These are phyloP conservation scores for Myrmophylax atrothorax DNA, from an alignment of 2,113 vertebrate genomes.

Conservation along the genomic window DNA sequence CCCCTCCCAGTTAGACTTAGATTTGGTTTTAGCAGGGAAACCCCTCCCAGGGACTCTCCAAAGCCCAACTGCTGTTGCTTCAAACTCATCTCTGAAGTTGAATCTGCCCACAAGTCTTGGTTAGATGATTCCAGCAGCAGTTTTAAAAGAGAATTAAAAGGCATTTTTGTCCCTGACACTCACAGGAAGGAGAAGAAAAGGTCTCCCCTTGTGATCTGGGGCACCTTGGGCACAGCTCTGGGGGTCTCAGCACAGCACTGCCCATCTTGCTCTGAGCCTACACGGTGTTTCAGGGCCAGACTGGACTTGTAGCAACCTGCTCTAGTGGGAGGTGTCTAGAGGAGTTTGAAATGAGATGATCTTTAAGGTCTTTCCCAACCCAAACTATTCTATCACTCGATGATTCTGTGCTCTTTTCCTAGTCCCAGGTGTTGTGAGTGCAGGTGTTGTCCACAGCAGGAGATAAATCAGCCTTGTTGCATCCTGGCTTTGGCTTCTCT, in stretches of 20 bases:
- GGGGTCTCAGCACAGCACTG: not conserved
- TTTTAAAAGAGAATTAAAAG: not conserved
- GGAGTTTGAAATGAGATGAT: no score
- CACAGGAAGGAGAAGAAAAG: not conserved
- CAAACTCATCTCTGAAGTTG: not conserved
- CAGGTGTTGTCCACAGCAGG: not conserved
- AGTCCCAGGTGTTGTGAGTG: not conserved
- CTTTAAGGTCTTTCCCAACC: not conserved
- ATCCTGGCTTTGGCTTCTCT: not conserved
- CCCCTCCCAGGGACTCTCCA: not conserved
- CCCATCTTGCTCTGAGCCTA: not conserved
- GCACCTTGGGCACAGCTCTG: not conserved
- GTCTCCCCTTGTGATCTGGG: not conserved
- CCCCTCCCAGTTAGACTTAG: not conserved
- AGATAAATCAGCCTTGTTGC: not conserved
- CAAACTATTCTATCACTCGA: not conserved
- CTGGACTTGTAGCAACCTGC: not conserved
- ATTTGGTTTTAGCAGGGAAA: not conserved
- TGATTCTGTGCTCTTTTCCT: not conserved
- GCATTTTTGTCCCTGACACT: not conserved
- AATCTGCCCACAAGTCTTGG: not conserved
- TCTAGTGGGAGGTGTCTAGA: not conserved
- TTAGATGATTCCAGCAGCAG: not conserved
- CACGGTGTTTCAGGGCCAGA: no score
- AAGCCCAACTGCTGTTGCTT: not conserved